Conservation (phyloP, 2,113 vertebrate genomes). For the Laterallus jamaicensis region DNA sequence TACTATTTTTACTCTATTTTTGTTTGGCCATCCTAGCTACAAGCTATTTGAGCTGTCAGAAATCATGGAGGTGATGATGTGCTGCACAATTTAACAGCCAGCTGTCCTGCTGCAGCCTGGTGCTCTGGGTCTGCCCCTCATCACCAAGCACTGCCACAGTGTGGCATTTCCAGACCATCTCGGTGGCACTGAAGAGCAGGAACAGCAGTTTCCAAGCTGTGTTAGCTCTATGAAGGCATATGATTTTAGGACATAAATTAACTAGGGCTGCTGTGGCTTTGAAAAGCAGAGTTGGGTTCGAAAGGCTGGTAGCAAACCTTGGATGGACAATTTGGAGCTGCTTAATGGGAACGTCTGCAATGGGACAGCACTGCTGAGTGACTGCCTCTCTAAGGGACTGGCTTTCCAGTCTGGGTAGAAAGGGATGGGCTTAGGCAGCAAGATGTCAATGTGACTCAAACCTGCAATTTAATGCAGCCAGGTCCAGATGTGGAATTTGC, state of each 20-base stretch:
- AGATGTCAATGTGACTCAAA: background rate
- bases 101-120: background rate
- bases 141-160: background rate
- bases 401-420: background rate
- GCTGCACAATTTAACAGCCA: background rate
- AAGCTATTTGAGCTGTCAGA: background rate
- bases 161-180: background rate
- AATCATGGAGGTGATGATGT: background rate
- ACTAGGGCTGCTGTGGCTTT: background rate
- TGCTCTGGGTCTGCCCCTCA: background rate
- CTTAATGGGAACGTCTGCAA: background rate
- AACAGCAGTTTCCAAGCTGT: background rate
- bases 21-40: background rate
- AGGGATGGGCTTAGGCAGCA: background rate
- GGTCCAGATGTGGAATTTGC: conserved; percentile 2
- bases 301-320: background rate
- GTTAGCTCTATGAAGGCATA: background rate
- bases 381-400: background rate
- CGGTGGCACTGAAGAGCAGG: background rate
- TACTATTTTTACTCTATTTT: background rate
- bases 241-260: background rate
- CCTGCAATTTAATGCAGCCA: background rate
- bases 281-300: background rate
- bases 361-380: background rate
- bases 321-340: background rate